Evolutionary conservation across 2,797 vertebrate species (phyloP), one percentile per base, ranked within the genome.

Genomic region (Pantherophis vulpinus): DNA sequence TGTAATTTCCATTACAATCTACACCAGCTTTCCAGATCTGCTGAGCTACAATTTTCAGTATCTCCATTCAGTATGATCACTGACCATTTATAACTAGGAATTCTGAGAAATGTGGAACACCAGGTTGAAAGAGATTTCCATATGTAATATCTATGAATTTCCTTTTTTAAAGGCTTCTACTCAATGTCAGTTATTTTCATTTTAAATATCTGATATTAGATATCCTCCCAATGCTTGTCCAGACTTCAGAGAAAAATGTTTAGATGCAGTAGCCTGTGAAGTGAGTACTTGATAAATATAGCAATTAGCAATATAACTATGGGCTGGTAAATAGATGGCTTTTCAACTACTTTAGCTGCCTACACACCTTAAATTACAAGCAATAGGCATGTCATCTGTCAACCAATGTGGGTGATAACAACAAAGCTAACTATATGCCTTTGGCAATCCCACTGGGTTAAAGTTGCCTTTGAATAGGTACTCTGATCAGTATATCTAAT

Each of bases 321-420:
- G 58, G 89, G 42, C 12, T 74, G 70, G 58, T 89, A 89, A 94
- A 95, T 89, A 92, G 3, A 37, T 42, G 27, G 83, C 47, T 29
- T 10, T n/a, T 23, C 90, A 94, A 94, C 51, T 79, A 59, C 88
- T 87, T 93, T 79, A 91, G 88, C 47, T 66, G 2, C 0, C 88
- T 87, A 93, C 60, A 94, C 37, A 74, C 27, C 70, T 91, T 88
- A 20, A 51, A 66, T 90, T 94, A 91, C 12, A 95, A 94, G 25
- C 66, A 25, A 86, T 86, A 61, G 6, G 16, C 32, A 74, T 91
- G 90, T 87, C 58, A 74, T 70, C n/a, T 94, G 42, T 74, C 51
- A 51, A 91, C 27, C 59, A 86, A 25, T 60, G 59, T 89, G 90
- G 89, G 91, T 89, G 91, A 92, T 5, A 23, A 91, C 79, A 89